phyloP scores from a whole-genome alignment of 2,113 vertebrate genomes.

The Zeus faber region DNA sequence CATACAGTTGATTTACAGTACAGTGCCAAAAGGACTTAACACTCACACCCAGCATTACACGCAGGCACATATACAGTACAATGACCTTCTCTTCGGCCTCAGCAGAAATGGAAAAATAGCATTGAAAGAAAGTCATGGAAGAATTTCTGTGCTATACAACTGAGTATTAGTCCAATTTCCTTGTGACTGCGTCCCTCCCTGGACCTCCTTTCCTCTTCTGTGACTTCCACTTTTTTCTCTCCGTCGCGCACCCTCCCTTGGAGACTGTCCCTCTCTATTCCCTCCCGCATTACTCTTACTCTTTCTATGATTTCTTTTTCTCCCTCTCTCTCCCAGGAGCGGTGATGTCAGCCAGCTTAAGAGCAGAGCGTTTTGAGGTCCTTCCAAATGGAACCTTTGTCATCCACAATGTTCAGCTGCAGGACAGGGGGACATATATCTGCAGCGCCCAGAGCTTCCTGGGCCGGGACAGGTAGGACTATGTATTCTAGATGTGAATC shows the following conservation, averaged over 20 bases:
- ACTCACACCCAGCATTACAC: not conserved
- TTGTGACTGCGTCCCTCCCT: conserved; percentile 23
- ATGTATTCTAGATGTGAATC: conserved; percentile 19
- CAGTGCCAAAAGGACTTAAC: not conserved
- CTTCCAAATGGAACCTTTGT: conserved; percentile 85
- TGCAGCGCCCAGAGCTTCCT: conserved; percentile 83
- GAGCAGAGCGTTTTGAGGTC: conserved; percentile 82
- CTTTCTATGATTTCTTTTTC: conserved; percentile 1
- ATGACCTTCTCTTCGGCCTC: conserved; percentile 39
- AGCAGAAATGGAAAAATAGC: conserved; percentile 40
- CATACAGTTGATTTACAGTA: not conserved
- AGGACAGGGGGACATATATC: conserved; percentile 89
- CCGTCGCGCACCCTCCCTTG: conserved; percentile 30
- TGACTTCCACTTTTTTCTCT: too few relatives aligned
- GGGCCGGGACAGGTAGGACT: conserved; percentile 76
- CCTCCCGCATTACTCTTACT: conserved; percentile 20
- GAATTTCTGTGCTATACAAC: conserved; percentile 45
- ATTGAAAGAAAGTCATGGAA: conserved; percentile 56
- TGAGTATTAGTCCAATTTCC: conserved; percentile 28
- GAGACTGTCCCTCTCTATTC: not conserved
- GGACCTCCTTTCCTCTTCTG: conserved; percentile 29
- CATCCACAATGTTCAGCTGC: conserved; percentile 81
- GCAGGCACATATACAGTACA: conserved; percentile 21
- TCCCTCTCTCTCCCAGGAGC: conserved; percentile 74
- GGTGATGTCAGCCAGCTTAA: conserved; percentile 78